Percentiles rank a stretch among this genome's conserved stretches.
Conservation (phyloP, 2,113 vertebrate species). For the Corvus hawaiiensis region DNA sequence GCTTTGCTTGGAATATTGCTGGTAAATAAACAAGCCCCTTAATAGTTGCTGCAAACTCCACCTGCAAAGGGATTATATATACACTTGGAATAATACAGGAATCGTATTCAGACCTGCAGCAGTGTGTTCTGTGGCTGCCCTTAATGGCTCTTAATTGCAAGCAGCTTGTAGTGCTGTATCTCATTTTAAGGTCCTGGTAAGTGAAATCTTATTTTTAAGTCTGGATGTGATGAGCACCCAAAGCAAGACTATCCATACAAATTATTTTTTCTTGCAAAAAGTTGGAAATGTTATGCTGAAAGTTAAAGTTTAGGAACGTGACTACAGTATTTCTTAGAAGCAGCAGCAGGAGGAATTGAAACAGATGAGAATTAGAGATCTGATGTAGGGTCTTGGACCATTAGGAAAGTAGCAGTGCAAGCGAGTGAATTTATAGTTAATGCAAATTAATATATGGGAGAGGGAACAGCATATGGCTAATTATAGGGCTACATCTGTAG, state of each 20-base stretch:
- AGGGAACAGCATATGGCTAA: constrained; percentile 34
- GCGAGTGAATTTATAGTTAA: neutral
- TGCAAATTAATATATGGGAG: constrained; percentile 1
- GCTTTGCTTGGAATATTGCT: neutral
- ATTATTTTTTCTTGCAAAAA: neutral
- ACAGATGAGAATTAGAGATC: neutral
- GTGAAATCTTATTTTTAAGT: neutral
- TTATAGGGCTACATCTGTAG: constrained; percentile 32
- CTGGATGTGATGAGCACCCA: neutral
- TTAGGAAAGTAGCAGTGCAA: neutral
- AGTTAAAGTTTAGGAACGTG: neutral
- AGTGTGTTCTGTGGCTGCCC: neutral
- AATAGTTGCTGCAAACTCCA: neutral
- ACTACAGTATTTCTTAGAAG: neutral
- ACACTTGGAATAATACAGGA: neutral
- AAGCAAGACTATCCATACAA: neutral
- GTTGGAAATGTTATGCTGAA: neutral
- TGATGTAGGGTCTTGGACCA: neutral
- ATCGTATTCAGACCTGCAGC: neutral
- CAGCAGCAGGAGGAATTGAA: neutral
- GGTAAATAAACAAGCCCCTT: neutral
- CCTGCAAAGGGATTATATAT: neutral
- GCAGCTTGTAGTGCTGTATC: neutral
- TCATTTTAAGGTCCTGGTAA: neutral
- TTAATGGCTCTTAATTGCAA: constrained; percentile 7